A percentile compares a stretch with the other conserved stretches of the same genome.
These are phyloP conservation scores for Pseudotriccus pelzelni DNA, from an alignment of 2,797 vertebrate genomes.

Conservation along the genomic window DNA sequence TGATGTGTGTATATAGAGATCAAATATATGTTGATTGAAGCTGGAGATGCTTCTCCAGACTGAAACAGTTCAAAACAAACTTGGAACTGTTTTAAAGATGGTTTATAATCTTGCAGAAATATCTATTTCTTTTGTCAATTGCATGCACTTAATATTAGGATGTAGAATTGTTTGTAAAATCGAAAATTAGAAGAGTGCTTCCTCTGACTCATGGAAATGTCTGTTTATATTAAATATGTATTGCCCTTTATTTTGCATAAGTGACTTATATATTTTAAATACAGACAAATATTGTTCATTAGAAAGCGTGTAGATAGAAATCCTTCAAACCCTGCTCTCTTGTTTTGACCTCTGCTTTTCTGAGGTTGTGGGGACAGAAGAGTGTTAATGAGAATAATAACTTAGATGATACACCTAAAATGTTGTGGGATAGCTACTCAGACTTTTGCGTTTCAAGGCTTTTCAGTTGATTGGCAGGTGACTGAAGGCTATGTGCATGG, in stretches of 20 bases:
- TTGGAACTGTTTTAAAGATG: neutral
- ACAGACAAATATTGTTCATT: neutral
- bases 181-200: neutral
- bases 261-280: neutral
- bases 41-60: neutral
- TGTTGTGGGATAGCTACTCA: neutral
- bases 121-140: neutral
- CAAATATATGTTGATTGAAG: neutral
- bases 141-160: neutral
- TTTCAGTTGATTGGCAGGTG: neutral
- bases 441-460: neutral
- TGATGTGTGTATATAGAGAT: neutral
- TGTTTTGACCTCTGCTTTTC: neutral
- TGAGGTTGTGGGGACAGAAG: rapidly evolving
- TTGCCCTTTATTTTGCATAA: neutral
- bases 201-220: neutral
- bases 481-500: neutral
- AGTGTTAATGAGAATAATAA: neutral
- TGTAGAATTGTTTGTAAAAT: neutral
- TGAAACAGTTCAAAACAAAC: neutral
- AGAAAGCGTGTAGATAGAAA: neutral
- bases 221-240: neutral
- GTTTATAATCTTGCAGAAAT: neutral
- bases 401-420: neutral
- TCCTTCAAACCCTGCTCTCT: neutral